Evolutionary conservation across 2,888 invertebrate genomes (phyloP).

Genomic region (Xylota segnis): DNA sequence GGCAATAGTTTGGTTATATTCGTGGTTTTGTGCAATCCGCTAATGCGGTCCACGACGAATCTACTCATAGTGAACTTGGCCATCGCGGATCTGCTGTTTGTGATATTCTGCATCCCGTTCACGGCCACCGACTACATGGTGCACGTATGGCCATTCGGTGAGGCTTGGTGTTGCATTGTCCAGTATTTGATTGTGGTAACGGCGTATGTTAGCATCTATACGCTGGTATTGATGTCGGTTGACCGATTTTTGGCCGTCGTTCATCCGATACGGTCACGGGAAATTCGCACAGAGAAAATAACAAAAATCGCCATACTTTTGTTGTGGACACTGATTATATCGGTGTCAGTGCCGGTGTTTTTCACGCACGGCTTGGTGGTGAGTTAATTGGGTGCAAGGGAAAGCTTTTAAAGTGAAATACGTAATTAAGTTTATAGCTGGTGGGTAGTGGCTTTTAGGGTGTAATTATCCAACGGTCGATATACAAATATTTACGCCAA

Average conservation of each 20-base stretch:
- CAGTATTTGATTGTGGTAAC: conserved; percentile 96
- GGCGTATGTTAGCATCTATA: conserved; percentile 96
- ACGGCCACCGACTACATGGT: conserved; percentile 95
- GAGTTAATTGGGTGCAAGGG: conserved; percentile 76
- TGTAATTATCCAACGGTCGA: too few relatives aligned
- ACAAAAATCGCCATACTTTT: conserved; percentile 91
- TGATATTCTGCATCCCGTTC: conserved; percentile 96
- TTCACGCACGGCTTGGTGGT: conserved; percentile 90
- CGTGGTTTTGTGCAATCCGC: conserved; percentile 93
- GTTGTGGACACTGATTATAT: conserved; percentile 92
- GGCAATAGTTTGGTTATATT: conserved; percentile 95
- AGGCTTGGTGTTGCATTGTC: conserved; percentile 94
- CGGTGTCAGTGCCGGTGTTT: conserved; percentile 89
- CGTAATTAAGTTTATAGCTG: too few relatives aligned
- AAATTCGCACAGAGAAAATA: conserved; percentile 91
- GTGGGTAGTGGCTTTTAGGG: too few relatives aligned
- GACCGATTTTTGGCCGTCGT: conserved; percentile 97
- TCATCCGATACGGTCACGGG: conserved; percentile 94
- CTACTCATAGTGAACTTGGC: conserved; percentile 96
- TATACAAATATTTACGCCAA: too few relatives aligned
- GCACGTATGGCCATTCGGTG: conserved; percentile 95
- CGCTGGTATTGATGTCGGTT: conserved; percentile 95
- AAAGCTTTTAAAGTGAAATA: not conserved
- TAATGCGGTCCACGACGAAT: conserved; percentile 97
- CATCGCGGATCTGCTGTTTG: conserved; percentile 94